A percentile compares a stretch with the other conserved stretches of the same genome.
Conservation (phyloP, 2,113 vertebrate genomes). For the Leucopternis melanops region DNA sequence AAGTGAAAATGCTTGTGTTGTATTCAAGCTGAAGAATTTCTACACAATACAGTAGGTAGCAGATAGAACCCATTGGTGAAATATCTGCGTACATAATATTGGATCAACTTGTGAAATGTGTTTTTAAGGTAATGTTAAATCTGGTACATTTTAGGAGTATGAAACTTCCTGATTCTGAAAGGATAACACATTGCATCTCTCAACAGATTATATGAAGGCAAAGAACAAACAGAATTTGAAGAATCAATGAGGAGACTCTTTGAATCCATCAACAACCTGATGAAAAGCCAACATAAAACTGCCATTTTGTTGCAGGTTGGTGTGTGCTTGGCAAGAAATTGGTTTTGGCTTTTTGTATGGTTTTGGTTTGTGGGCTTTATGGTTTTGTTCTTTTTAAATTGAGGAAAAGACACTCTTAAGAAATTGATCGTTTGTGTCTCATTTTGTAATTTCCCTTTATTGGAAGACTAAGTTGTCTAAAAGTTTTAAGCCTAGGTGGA, state of each 20-base stretch:
- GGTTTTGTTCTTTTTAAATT: background rate
- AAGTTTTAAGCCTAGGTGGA: background rate
- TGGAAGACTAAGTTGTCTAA: background rate
- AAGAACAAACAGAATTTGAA: conserved; percentile 94
- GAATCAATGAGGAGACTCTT: conserved; percentile 91
- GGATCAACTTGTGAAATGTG: background rate
- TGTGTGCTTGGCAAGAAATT: background rate
- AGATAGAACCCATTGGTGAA: background rate
- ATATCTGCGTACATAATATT: background rate
- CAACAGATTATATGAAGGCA: conserved; percentile 90
- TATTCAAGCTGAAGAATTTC: background rate
- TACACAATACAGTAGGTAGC: background rate
- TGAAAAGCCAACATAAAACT: conserved; percentile 87
- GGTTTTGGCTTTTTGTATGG: background rate
- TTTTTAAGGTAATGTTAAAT: background rate
- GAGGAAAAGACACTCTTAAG: background rate
- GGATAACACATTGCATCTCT: conserved; percentile 14
- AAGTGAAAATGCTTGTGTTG: background rate
- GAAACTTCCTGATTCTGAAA: background rate
- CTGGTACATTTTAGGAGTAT: background rate
- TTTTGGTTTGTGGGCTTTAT: background rate
- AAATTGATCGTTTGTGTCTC: background rate
- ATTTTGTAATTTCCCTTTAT: background rate
- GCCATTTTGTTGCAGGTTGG: conserved; percentile 88
- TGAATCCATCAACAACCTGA: conserved; percentile 95